phyloP scores from a whole-genome alignment of 30 jellyfish, hydroid and myxozoan genomes.

The Aurelia aurita region DNA sequence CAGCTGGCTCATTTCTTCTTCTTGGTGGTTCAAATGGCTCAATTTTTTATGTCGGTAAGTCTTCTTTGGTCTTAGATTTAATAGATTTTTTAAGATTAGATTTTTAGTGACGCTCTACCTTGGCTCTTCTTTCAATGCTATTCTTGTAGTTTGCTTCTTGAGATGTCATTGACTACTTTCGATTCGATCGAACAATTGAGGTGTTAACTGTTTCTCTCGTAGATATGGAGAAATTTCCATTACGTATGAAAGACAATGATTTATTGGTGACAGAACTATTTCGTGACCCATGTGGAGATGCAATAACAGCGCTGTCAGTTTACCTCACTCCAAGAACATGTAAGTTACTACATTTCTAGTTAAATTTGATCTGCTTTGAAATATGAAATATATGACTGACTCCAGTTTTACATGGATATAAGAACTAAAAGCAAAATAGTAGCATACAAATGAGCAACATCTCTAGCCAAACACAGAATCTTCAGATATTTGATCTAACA shows the following conservation, averaged over 20 bases:
- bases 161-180: too few relatives aligned
- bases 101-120: too few relatives aligned
- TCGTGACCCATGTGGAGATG: constrained; percentile 96
- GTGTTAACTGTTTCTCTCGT: not conserved
- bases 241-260: constrained; percentile 97
- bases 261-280: constrained; percentile 92
- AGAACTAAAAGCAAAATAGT: too few relatives aligned
- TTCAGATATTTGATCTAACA: constrained; percentile 96
- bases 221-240: constrained; percentile 99
- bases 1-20: constrained; percentile 94
- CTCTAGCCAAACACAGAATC: too few relatives aligned
- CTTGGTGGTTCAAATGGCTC: constrained; percentile 97
- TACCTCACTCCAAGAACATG: constrained; percentile 97
- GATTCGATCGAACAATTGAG: too few relatives aligned
- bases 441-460: too few relatives aligned
- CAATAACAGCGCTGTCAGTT: constrained; percentile 96
- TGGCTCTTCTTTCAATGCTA: too few relatives aligned
- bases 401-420: too few relatives aligned
- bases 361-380: too few relatives aligned
- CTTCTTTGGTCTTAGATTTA: not conserved
- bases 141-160: too few relatives aligned
- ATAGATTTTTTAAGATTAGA: not conserved
- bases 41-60: constrained; percentile 86
- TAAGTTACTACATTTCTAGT: not conserved
- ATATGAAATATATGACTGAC: too few relatives aligned